phyloP scores from a whole-genome alignment of 1,140 invertebrate genomes.

The Tribolium castaneum region DNA sequence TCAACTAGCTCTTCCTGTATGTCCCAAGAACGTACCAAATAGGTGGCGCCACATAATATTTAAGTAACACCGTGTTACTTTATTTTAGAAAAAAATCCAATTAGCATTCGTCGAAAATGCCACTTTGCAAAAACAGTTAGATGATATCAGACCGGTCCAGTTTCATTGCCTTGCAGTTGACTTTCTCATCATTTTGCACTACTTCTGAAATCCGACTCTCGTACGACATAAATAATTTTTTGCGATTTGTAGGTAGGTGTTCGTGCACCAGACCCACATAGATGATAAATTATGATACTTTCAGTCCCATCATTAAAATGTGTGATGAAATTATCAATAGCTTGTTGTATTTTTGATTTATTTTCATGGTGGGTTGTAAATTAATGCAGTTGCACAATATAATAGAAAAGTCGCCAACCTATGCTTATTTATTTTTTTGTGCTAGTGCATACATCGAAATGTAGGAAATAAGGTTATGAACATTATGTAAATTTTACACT shows the following conservation, averaged over 20 bases:
- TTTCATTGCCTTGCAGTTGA: neutral
- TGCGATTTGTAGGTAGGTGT: neutral
- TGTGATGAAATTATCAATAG: neutral
- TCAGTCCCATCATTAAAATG: neutral
- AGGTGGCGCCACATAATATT: neutral
- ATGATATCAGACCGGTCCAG: neutral
- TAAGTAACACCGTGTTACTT: no score
- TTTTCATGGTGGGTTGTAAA: neutral
- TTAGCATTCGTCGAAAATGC: neutral
- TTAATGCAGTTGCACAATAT: neutral
- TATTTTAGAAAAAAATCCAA: neutral
- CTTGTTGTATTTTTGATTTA: neutral
- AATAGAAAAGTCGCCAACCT: neutral
- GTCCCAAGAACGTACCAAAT: neutral
- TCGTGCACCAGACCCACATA: neutral
- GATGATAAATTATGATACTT: neutral
- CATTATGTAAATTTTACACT: slow-evolving; percentile 22
- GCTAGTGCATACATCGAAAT: neutral
- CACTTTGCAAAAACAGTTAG: neutral
- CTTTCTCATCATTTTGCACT: neutral
- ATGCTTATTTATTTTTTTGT: neutral
- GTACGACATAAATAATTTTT: neutral
- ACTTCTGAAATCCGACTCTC: neutral
- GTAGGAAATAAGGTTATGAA: neutral
- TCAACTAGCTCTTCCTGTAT: no score